These are phyloP conservation scores for Pararge aegeria DNA, from an alignment of 1,140 invertebrate genomes.

Conservation along the genomic window DNA sequence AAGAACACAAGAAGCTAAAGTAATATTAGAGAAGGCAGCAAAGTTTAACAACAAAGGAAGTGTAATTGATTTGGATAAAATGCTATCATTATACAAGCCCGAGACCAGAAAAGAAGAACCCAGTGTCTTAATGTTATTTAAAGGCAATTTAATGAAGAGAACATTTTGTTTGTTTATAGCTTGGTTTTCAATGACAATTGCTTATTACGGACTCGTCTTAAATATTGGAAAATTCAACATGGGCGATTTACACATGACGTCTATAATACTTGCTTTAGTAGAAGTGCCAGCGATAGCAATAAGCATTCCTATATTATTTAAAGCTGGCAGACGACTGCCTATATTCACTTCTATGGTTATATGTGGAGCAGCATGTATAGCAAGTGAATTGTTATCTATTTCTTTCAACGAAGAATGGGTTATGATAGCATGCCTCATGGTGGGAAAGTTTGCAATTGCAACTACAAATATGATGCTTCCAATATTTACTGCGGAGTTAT, in stretches of 20 bases:
- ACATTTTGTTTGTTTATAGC: slow-evolving; percentile 84
- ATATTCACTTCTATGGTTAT: slow-evolving; percentile 82
- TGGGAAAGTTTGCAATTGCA: slow-evolving; percentile 85
- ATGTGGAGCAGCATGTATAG: slow-evolving; percentile 83
- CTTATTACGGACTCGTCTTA: slow-evolving; percentile 86
- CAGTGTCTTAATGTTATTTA: slow-evolving; percentile 82
- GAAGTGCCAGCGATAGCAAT: slow-evolving; percentile 87
- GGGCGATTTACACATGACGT: slow-evolving; percentile 85
- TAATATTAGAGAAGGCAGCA: slow-evolving; percentile 85
- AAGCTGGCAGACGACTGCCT: slow-evolving; percentile 84
- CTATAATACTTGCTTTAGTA: slow-evolving; percentile 84
- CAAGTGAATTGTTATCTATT: slow-evolving; percentile 79
- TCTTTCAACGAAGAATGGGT: slow-evolving; percentile 78
- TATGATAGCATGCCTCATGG: slow-evolving; percentile 83
- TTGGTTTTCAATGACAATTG: slow-evolving; percentile 87
- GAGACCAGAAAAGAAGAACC: slow-evolving; percentile 70
- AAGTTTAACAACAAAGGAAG: slow-evolving; percentile 82
- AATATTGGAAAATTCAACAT: slow-evolving; percentile 86
- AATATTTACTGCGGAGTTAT: slow-evolving; percentile 87
- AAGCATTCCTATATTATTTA: slow-evolving; percentile 85
- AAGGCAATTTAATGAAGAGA: slow-evolving; percentile 81
- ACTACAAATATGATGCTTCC: slow-evolving; percentile 86
- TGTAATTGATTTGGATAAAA: slow-evolving; percentile 83
- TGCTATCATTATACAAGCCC: slow-evolving; percentile 72
- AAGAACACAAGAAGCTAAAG: slow-evolving; percentile 84